Base-by-base conservation (phyloP, 2,113 vertebrate genomes). In the Atherinomorus stipes region DNA sequence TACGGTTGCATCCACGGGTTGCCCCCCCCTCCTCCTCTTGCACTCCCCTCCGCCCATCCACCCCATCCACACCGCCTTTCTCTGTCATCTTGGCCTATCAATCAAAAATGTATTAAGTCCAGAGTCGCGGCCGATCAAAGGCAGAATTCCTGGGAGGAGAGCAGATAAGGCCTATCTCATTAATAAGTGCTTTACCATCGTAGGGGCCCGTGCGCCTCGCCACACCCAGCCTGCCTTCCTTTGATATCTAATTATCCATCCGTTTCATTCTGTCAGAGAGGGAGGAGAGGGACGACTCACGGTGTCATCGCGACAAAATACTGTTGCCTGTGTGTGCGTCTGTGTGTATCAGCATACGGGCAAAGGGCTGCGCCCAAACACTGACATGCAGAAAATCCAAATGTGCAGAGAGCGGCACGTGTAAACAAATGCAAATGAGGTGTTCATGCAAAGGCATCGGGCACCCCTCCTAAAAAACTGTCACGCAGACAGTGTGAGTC, bases 61-160 rank as follows among this genome's bases (percentile, higher is more conserved):
- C 80, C 80, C 84, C 70, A 81, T 85, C 79, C 86, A 76, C 71
- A 47, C 81, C 72, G 89, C 90, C 86, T 90, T 83, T 90, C 90
- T 91, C 92, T 93, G 93, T 93, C 93, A 94, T 93, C 93, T 91
- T 57, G 37, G 92, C 90, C 93, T 93, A 94, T 94, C 93, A 94
- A 94, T 94, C 93, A 94, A 94, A 94, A 94, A 94, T 94, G 92
- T 94, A 94, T 94, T 94, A 93, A 94, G 92, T 93, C 93, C 92
- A 68, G 92, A 94, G 93, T 93, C 87, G 83, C 84, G 88, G 86
- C 90, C 91, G 93, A 94, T 94, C 93, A 94, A 94, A 94, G 93
- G 91, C 93, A 94, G 93, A 94, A 93, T 94, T 94, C 92, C 93
- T 94, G 91, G 92, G 91, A 94, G 93, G 92, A 94, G 91, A 88